phyloP scores from a whole-genome alignment of 2,113 vertebrate genomes.

The Junco hyemalis region DNA sequence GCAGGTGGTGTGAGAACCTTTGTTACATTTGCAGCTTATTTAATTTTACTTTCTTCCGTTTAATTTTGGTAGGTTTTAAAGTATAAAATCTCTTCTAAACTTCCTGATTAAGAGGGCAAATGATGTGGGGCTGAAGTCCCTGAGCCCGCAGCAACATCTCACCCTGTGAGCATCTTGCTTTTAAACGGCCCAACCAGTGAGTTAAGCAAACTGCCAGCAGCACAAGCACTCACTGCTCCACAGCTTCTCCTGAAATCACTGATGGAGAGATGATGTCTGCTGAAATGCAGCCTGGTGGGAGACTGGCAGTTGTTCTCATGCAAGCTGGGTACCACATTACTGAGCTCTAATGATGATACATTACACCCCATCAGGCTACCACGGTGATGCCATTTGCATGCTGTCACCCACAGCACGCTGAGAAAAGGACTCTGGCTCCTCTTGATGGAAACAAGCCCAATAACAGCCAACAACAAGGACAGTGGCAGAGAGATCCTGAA shows the following conservation, averaged over 20 bases:
- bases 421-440: not conserved
- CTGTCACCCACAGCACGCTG: not conserved
- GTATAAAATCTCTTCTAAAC: not conserved
- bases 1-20: not conserved
- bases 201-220: not conserved
- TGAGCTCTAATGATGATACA: conserved; percentile 1
- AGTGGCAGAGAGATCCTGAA: not conserved
- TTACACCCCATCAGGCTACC: not conserved
- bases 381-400: not conserved
- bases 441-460: not conserved
- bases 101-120: not conserved
- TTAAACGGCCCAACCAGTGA: not conserved
- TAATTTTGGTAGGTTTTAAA: not conserved
- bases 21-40: not conserved
- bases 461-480: not conserved
- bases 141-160: not conserved
- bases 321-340: not conserved
- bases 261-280: not conserved
- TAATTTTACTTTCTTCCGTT: not conserved
- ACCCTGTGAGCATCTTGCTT: not conserved
- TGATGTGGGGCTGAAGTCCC: not conserved
- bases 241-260: not conserved
- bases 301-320: not conserved
- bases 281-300: not conserved
- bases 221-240: not conserved